These are phyloP conservation scores for Macrosoma leucophasiata DNA, from an alignment of 2,888 invertebrate species.

Conservation along the genomic window DNA sequence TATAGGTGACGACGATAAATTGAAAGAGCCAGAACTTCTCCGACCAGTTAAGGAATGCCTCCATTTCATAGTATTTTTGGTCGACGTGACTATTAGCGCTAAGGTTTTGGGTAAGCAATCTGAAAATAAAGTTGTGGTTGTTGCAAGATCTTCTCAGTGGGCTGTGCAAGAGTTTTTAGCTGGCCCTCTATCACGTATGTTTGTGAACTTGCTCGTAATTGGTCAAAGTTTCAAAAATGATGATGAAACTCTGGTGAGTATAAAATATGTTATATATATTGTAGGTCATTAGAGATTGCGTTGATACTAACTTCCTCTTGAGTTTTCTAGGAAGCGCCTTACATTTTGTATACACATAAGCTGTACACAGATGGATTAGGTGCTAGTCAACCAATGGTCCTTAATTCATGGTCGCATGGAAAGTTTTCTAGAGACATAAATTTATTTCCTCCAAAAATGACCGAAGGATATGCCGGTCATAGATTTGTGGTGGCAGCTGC, in stretches of 20 bases:
- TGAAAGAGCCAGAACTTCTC: constrained; percentile 61
- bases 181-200: constrained; percentile 76
- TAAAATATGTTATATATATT: not conserved
- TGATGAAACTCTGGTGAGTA: constrained; percentile 58
- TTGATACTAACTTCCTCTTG: not conserved
- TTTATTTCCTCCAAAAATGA: constrained; percentile 82
- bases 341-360: constrained; percentile 84
- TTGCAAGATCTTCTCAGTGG: constrained; percentile 84
- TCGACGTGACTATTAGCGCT: constrained; percentile 76
- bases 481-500: constrained; percentile 81
- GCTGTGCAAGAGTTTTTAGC: constrained; percentile 82
- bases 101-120: constrained; percentile 78
- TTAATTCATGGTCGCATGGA: constrained; percentile 83
- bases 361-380: constrained; percentile 84
- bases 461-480: constrained; percentile 82
- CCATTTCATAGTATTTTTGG: constrained; percentile 80
- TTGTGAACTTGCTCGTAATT: constrained; percentile 82
- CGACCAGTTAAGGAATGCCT: constrained; percentile 69
- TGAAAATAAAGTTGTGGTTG: constrained; percentile 78
- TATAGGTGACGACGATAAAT: constrained; percentile 65
- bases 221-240: constrained; percentile 78
- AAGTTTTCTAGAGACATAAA: constrained; percentile 77
- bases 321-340: constrained; percentile 77
- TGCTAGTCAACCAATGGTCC: constrained; percentile 78
- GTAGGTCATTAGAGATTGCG: not conserved